These are phyloP conservation scores for Setipinna tenuifilis DNA, from an alignment of 2,797 vertebrate species.

Conservation along the genomic window DNA sequence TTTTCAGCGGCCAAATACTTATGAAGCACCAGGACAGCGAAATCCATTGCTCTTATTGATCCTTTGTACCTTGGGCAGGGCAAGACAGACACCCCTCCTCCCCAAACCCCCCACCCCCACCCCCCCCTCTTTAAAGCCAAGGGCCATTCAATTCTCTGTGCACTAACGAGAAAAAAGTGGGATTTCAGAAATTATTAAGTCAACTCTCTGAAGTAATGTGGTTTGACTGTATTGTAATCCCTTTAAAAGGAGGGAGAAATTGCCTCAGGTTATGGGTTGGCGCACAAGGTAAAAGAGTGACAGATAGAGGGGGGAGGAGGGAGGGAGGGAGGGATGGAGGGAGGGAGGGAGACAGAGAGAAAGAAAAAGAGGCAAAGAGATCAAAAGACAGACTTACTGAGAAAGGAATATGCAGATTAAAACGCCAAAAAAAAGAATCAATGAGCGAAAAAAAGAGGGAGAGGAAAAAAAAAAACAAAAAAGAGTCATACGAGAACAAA, in stretches of 20 bases:
- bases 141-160: constrained; percentile 73
- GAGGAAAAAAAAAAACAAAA: constrained; percentile 27
- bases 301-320: constrained; percentile 37
- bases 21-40: constrained; percentile 80
- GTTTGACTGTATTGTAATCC: constrained; percentile 80
- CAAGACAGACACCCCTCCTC: constrained; percentile 32
- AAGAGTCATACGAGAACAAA: constrained; percentile 33
- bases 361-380: background rate
- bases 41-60: constrained; percentile 79
- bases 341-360: constrained; percentile 23
- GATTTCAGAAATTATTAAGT: constrained; percentile 79
- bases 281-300: constrained; percentile 56
- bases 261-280: constrained; percentile 79
- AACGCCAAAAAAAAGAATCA: background rate
- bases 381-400: background rate
- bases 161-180: constrained; percentile 79
- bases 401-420: constrained; percentile 43
- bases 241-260: constrained; percentile 77
- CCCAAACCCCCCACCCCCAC: constrained; percentile 46
- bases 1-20: constrained; percentile 83
- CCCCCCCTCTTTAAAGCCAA: constrained; percentile 72
- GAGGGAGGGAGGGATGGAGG: constrained; percentile 20
- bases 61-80: constrained; percentile 69
- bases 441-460: background rate
- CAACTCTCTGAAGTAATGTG: constrained; percentile 77